Percentiles rank a stretch among this genome's conserved stretches.
phyloP scores from a whole-genome alignment of 2,113 vertebrate species.

The Enhydra lutris region DNA sequence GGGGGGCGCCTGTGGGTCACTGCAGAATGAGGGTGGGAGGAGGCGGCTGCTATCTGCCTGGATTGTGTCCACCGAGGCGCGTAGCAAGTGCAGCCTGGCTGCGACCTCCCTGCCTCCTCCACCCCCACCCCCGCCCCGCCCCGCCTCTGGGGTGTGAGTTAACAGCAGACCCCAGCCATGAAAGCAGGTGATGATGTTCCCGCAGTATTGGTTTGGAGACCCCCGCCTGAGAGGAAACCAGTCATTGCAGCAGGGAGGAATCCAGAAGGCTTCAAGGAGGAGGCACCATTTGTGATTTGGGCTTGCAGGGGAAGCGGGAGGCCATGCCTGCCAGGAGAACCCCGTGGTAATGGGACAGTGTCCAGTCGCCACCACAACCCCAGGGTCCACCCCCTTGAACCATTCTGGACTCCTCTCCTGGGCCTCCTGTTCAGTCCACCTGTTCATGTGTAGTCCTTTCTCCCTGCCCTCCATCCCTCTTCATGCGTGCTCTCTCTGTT shows the following conservation, averaged over 20 bases:
- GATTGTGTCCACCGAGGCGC: neutral
- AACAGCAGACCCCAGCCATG: neutral
- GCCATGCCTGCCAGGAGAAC: neutral
- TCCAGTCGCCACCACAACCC: neutral
- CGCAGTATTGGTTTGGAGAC: neutral
- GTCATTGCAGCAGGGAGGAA: neutral
- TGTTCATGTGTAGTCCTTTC: rapidly evolving
- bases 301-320: neutral
- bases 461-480: neutral
- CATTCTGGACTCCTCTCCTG: too few relatives aligned
- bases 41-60: neutral
- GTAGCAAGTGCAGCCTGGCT: neutral
- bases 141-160: neutral
- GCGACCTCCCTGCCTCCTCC: too few relatives aligned
- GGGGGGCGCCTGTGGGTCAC: neutral
- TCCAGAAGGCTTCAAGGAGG: neutral
- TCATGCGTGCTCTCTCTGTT: neutral
- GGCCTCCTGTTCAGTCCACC: neutral
- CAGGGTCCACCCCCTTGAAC: neutral
- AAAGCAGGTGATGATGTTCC: too few relatives aligned
- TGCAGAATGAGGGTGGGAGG: rapidly evolving
- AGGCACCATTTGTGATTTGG: neutral
- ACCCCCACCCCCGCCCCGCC: too few relatives aligned
- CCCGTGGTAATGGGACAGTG: neutral
- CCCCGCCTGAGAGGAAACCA: neutral